Conservation (phyloP, 1,140 invertebrate species). For the Achatina immaculata region DNA sequence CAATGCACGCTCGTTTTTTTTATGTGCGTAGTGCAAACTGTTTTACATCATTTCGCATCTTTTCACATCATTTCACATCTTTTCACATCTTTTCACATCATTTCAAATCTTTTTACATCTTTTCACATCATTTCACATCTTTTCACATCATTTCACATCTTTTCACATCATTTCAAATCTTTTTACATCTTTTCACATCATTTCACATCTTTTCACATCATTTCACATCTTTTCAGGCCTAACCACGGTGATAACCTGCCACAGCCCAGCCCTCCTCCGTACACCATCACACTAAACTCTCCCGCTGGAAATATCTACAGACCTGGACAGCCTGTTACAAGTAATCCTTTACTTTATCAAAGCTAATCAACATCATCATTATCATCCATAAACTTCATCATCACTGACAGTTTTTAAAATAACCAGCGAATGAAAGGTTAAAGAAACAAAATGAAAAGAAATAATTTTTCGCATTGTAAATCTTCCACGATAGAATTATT, state of each 20-base stretch:
- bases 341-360: not conserved
- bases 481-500: not conserved
- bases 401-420: not conserved
- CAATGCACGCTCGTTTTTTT: too few species aligned
- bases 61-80: too few species aligned
- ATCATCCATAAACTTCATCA: not conserved
- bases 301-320: constrained; percentile 5
- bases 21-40: too few species aligned
- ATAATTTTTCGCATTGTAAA: not conserved
- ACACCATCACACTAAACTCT: constrained; percentile 22
- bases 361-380: not conserved
- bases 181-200: too few species aligned
- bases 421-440: not conserved
- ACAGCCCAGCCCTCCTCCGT: not conserved
- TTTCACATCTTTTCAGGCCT: not conserved
- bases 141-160: too few species aligned
- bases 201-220: too few species aligned
- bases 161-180: too few species aligned
- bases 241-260: constrained; percentile 14
- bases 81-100: too few species aligned
- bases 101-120: too few species aligned
- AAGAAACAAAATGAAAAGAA: not conserved
- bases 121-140: too few species aligned
- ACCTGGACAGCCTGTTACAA: constrained; percentile 8
- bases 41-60: too few species aligned